Evolutionary conservation across 2,113 vertebrate genomes (phyloP).

Genomic region (Acanthochromis polyacanthus): DNA sequence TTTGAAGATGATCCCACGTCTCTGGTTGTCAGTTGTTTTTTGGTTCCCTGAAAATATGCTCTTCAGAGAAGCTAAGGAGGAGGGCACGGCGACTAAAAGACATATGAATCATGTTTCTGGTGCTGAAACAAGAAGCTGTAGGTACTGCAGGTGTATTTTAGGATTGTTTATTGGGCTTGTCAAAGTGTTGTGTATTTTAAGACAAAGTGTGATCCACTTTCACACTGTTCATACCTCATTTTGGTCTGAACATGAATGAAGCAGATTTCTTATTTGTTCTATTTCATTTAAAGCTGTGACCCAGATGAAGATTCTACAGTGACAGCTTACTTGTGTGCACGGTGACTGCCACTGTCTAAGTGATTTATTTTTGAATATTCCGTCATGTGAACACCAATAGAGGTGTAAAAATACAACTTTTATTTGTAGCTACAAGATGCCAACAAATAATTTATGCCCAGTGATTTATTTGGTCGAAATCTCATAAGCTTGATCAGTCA

Average conservation of each 20-base stretch:
- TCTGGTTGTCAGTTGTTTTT: conserved; percentile 76
- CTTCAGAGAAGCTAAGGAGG: conserved; percentile 39
- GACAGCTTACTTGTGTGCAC: conserved; percentile 10
- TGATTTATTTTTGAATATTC: conserved; percentile 42
- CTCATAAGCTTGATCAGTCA: conserved; percentile 29
- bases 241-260: neutral
- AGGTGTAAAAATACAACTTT: conserved; percentile 43
- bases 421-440: conserved; percentile 52
- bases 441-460: conserved; percentile 29
- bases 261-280: neutral
- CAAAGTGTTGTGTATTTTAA: conserved; percentile 38
- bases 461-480: conserved; percentile 49
- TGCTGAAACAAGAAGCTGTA: conserved; percentile 44
- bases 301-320: conserved; percentile 9
- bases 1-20: conserved; percentile 72
- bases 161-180: conserved; percentile 45
- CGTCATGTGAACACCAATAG: conserved; percentile 21
- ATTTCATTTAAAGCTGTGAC: neutral
- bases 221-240: neutral
- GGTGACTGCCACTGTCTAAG: conserved; percentile 14
- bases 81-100: conserved; percentile 12
- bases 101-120: conserved; percentile 46
- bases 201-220: conserved; percentile 8
- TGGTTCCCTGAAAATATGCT: conserved; percentile 52
- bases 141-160: conserved; percentile 45